These are phyloP conservation scores for Drepanosiphum platanoidis DNA, from an alignment of 2,888 invertebrate genomes.

Conservation along the genomic window DNA sequence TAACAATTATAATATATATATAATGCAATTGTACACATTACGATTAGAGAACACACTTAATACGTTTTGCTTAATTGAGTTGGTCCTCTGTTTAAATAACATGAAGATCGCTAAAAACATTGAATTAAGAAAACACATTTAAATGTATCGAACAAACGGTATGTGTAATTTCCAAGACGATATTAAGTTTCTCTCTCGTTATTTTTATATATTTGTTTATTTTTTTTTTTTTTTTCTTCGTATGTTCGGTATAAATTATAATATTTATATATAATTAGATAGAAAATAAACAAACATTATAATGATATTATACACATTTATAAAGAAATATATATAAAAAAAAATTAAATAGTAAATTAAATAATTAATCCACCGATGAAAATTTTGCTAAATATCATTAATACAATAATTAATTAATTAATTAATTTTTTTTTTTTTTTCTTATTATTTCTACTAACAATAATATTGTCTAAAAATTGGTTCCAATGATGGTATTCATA, in stretches of 20 bases:
- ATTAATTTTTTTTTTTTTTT: background rate
- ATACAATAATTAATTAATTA: background rate
- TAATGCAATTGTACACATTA: conserved; percentile 14
- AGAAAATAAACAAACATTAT: conserved; percentile 33
- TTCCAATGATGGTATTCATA: conserved; percentile 3
- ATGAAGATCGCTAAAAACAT: background rate
- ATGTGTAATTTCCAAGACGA: background rate
- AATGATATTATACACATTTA: conserved; percentile 11
- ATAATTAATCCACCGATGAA: conserved; percentile 19
- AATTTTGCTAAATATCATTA: background rate
- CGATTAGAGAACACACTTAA: conserved; percentile 40
- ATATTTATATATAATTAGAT: conserved; percentile 26
- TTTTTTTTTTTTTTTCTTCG: no score
- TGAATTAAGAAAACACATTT: background rate
- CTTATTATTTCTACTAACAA: conserved; percentile 37
- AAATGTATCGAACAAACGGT: conserved; percentile 5
- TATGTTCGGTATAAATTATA: background rate
- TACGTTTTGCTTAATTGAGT: conserved; percentile 13
- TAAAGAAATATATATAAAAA: background rate
- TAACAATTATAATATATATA: conserved; percentile 40
- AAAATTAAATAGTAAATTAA: conserved; percentile 18
- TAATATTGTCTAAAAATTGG: conserved; percentile 55
- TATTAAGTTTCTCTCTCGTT: conserved; percentile 12
- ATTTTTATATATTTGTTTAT: background rate
- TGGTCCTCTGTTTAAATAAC: conserved; percentile 26